Base-by-base conservation (phyloP, 2,888 invertebrate genomes). In the Caenorhabditis sinica region DNA sequence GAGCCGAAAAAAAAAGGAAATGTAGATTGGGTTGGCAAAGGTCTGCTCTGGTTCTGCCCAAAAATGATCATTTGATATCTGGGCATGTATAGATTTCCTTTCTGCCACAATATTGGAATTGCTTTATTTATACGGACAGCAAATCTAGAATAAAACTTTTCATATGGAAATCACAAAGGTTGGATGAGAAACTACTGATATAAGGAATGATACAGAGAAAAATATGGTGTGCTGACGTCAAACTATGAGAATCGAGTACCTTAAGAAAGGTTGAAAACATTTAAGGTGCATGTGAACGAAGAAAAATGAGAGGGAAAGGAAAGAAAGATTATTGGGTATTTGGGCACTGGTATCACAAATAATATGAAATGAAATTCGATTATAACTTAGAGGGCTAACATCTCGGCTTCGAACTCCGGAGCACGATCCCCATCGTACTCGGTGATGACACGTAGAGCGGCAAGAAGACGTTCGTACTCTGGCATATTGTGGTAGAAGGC, bases 381-480 rank as follows among this genome's bases (percentile, higher is more conserved):
- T 28, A 20, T 3, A 20, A 17, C n/a, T n/a, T n/a, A n/a, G n/a
- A n/a, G n/a, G 20, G n/a, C 60, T 20, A 43, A 63, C 28, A 69
- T 36, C 8, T 79, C 79, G 2, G 63, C 53, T 6, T 71, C 20
- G 25, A 80, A 80, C 25, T 80, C 66, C 15, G 80, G 80, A 9
- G 80, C 80, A 8, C 40, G 33, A 25, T 80, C 66, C 3, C 80
- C 80, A 33, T 80, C 80, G 58, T 80, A 80, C 2, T 72, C 80
- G 6, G 60, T 80, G 5, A 80, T 25, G 15, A 80, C 80, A 0
- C 80, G 65, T 11, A 80, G 43, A 0, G 80, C 80, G 6, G 80
- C 80, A 4, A 80, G 30, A 13, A 80, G 45, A 43, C 80, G 72
- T n/a, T 80, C 80, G 11, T 65, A 80, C 25, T 76, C 68, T 6